phyloP scores from a whole-genome alignment of 1,140 invertebrate genomes.

The Apis cerana region DNA sequence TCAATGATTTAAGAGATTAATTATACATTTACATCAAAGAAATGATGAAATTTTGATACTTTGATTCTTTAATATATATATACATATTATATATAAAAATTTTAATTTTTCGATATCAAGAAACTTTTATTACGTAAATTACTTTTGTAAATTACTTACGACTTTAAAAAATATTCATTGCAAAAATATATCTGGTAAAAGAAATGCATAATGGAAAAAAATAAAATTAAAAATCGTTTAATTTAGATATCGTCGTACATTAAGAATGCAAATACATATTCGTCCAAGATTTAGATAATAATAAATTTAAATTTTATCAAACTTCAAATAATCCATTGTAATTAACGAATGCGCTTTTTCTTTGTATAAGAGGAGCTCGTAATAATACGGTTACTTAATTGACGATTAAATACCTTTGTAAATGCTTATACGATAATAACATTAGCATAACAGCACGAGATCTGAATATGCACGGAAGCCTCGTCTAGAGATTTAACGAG shows the following conservation, averaged over 20 bases:
- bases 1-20: too few relatives aligned
- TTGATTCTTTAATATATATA: neutral
- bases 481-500: neutral
- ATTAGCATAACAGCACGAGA: neutral
- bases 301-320: too few relatives aligned
- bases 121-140: neutral
- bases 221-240: too few relatives aligned
- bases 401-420: neutral
- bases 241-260: too few relatives aligned
- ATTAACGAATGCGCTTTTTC: neutral
- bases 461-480: neutral
- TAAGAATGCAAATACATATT: too few relatives aligned
- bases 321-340: neutral
- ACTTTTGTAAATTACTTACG: too few relatives aligned
- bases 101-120: neutral
- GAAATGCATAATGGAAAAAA: too few relatives aligned
- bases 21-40: too few relatives aligned
- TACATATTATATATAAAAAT: neutral
- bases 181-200: too few relatives aligned
- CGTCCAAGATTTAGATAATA: too few relatives aligned
- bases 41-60: neutral
- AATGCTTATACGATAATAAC: neutral
- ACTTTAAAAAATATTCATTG: too few relatives aligned
- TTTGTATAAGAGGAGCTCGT: neutral
- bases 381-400: constrained; percentile 5